Percentiles rank a stretch among this genome's conserved stretches.
These are phyloP conservation scores for Perognathus longimembris DNA, from an alignment of 2,113 vertebrate genomes.

Conservation along the genomic window DNA sequence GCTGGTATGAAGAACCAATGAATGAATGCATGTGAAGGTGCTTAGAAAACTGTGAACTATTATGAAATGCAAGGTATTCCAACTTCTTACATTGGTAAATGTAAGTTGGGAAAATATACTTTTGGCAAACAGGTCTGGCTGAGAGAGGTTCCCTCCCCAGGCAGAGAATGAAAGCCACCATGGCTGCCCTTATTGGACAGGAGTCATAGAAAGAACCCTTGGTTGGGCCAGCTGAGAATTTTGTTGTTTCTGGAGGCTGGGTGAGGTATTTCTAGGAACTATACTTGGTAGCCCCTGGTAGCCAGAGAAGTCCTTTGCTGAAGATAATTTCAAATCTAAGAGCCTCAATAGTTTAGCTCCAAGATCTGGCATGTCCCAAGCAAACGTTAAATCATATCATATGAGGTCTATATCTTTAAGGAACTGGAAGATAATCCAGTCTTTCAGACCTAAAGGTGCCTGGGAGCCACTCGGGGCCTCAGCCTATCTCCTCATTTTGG, in stretches of 20 bases:
- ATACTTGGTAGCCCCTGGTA: not conserved
- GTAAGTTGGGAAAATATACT: not conserved
- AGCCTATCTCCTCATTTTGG: not conserved
- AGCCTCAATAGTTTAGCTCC: not conserved
- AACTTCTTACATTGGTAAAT: not conserved
- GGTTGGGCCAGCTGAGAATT: not conserved
- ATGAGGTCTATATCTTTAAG: not conserved
- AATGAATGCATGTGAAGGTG: slow-evolving; percentile 20
- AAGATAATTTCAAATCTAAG: slow-evolving; percentile 29
- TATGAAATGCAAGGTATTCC: slow-evolving; percentile 31
- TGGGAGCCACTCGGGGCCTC: not conserved
- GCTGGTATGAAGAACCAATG: not conserved
- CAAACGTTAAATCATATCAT: not conserved
- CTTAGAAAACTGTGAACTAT: slow-evolving; percentile 48
- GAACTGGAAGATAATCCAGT: not conserved
- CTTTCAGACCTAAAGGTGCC: not conserved
- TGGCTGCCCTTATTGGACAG: not conserved
- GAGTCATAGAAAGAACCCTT: accelerated
- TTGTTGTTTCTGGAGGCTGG: not conserved
- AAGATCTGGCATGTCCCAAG: not conserved
- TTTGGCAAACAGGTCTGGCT: not conserved
- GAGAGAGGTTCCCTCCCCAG: not conserved
- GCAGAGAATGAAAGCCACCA: not conserved
- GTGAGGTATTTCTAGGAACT: not conserved
- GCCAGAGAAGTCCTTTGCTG: not conserved